Base-by-base conservation (phyloP, 2,797 vertebrate genomes). In the Tenualosa ilisha region DNA sequence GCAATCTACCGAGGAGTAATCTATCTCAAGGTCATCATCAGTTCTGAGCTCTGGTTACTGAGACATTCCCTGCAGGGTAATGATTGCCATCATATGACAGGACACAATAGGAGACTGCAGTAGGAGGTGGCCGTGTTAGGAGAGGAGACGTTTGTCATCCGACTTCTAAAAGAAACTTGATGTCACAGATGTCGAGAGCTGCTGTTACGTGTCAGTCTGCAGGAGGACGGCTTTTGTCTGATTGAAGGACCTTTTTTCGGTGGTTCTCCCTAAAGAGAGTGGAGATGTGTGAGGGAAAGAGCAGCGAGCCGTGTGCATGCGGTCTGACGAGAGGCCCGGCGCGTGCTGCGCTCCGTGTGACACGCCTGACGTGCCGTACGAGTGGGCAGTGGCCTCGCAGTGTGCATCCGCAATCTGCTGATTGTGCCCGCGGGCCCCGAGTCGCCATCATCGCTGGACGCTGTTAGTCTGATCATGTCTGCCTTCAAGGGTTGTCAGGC, bases 381-480 rank as follows among this genome's bases (percentile, higher is more conserved):
- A 75, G 68, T 75, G 31, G 68, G 68, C 68, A 31, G 4, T 12
- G 24, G 68, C 31, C 68, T 37, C 37, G 13, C 31, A 37, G 12
- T 12, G 31, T 75, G 68, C 68, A 75, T 75, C 68, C 40, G 68
- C 31, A 75, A 15, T 79, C 37, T 0, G 20, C 37, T 46, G 72
- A 46, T 79, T 43, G 37, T 79, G 72, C 72, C 72, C 22, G 72
- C 72, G 2, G 15, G 72, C 72, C 37, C 46, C 15, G 40, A 43
- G 40, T 43, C 40, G 5, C 37, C 37, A 3, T 11, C 2, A 17
- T 31, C 1, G 40, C 72, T 3, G 65, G 8, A 72, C 26, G 12
- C 26, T 75, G 68, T 75, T 75, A 20, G 68, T 75, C 37, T 75
- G 37, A 75, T 75, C 31, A 43, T 75, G 68, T 75, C 68, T 75